Base-by-base conservation (phyloP, 92 coral and sea anemone genomes). In the Metridium senile region DNA sequence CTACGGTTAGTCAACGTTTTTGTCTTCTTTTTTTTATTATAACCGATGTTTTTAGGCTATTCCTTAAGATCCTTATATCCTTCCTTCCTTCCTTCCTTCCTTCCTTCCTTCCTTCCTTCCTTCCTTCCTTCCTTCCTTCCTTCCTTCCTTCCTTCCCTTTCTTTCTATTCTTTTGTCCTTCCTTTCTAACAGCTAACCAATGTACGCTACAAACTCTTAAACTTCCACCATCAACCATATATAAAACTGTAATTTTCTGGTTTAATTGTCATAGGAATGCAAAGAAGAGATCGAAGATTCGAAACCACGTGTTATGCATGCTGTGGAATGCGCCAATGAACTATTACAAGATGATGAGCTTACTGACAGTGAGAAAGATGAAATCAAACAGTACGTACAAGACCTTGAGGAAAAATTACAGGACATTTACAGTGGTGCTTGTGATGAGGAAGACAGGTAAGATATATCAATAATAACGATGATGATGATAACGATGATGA, bases 231-330 rank as follows among this genome's bases (percentile, higher is more conserved):
- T n/a, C n/a, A n/a, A n/a, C n/a, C n/a, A n/a, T n/a, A n/a, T n/a
- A 22, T 8, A 59, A 59, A 2, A 30, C 66, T 26, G 4, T 59
- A 10, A 59, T 59, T 22, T 7, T 59, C 33, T 7, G 8, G 29
- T 26, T 8, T 59, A 7, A 2, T 3, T 22, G 1, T 59, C 29
- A 10, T 22, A 59, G 66, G 66, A 81, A 69, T 74, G 84, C 20
- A 69, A 83, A 31, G 90, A 86, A 54, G 81, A 71, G 68, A 39
- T 81, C 18, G 87, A 63, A 57, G 74, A 70, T 21, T 86, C 72
- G 33, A 70, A 63, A 66, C 86, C 86, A 23, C 83, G 83, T 62
- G 63, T 75, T 26, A 70, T 58, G 69, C 75, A 66, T 22, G 82
- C 90, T 17, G 75, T 81, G 1, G 81, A 86, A 39, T 71, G 67